Base-by-base conservation (phyloP, 2,113 vertebrate species). In the Xerus inauris region DNA sequence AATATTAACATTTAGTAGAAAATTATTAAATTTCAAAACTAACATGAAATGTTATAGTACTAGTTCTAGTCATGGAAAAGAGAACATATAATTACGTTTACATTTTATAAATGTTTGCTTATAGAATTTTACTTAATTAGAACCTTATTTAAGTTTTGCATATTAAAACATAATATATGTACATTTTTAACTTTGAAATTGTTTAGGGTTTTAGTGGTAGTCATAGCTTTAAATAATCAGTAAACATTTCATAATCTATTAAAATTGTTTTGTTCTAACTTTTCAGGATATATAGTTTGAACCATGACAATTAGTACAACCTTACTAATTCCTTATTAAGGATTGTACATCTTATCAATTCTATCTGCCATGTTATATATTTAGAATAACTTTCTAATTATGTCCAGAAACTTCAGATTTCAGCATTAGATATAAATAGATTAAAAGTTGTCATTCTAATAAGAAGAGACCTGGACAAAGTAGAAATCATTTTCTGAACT, bases 281-380 rank as follows among this genome's bases (percentile, higher is more conserved):
- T 93, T 91, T 84, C n/a, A 79, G n/a, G 35, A 65, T 42, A 65
- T 83, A 59, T n/a, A 45, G 30, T 94, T 91, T 32, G 67, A 97
- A 73, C 16, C 24, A 88, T 59, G 45, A 16, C 11, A 54, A 45
- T 71, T 87, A 65, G 8, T 42, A 8, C 84, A 28, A 57, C 6
- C 38, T 73, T 57, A 54, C 11, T 77, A 87, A n/a, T 59, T 77
- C 24, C 47, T 67, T 49, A 73, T n/a, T 88, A 67, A 4, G 4
- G 45, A 40, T 49, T 57, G 45, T 26, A 11, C 51, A 47, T 38
- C 69, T 76, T 76, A 38, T 90, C 42, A 93, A 45, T 64, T 82
- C 82, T 45, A 85, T 49, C 30, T 94, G 11, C 45, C 17, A 42
- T 77, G 12, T 0, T 82, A 30, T 91, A 40, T 93, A 12, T 38